A percentile compares a stretch with the other conserved stretches of the same genome.
Evolutionary conservation across 1,140 invertebrate genomes (phyloP).

Genomic region (Galleria mellonella): DNA sequence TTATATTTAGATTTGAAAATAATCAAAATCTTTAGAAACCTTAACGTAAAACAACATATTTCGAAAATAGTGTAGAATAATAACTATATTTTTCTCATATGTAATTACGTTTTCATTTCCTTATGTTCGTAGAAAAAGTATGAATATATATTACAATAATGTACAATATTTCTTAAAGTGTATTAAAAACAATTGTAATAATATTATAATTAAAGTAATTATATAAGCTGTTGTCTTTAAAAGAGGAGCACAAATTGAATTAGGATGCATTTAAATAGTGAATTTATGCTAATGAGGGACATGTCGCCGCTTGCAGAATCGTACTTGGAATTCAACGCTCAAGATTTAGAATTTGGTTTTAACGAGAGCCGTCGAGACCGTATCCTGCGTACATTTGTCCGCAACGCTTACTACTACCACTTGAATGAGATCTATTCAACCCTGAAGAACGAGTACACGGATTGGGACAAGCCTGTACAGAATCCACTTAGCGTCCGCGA

Average conservation of each 20-base stretch:
- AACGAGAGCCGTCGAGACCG: slow-evolving; percentile 89
- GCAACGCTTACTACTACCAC: slow-evolving; percentile 92
- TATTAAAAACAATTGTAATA: background rate
- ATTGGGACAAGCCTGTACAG: slow-evolving; percentile 88
- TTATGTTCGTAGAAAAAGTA: no score
- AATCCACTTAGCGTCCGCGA: slow-evolving; percentile 85
- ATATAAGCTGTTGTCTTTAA: background rate
- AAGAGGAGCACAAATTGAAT: background rate
- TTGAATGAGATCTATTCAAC: slow-evolving; percentile 93
- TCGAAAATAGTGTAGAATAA: no score
- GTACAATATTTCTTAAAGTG: no score
- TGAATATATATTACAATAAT: no score
- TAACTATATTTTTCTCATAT: no score
- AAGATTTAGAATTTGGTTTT: slow-evolving; percentile 88
- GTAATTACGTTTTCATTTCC: no score
- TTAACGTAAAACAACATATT: no score
- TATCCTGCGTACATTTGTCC: slow-evolving; percentile 89
- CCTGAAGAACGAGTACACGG: slow-evolving; percentile 93
- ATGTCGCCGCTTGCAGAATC: slow-evolving; percentile 77
- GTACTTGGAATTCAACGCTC: slow-evolving; percentile 84
- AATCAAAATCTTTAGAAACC: no score
- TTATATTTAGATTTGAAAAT: no score
- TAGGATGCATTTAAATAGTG: slow-evolving; percentile 12
- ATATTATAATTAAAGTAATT: background rate
- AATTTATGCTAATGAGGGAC: slow-evolving; percentile 59